A percentile compares a stretch with the other conserved stretches of the same genome.
phyloP scores from a whole-genome alignment of 1,140 invertebrate genomes.

The Zaprionus capensis region DNA sequence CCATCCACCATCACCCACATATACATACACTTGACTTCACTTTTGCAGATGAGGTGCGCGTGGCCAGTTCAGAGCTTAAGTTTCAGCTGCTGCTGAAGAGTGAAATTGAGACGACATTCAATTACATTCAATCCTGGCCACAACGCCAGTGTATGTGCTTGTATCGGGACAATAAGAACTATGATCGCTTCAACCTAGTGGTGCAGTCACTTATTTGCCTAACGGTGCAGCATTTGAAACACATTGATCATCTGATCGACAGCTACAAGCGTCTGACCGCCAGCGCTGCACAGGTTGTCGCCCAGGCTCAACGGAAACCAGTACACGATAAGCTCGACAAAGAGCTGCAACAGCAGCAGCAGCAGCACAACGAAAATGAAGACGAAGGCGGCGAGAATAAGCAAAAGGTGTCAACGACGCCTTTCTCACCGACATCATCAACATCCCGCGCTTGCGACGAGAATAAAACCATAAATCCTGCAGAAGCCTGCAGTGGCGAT shows the following conservation, averaged over 20 bases:
- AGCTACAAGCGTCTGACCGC: slow-evolving; percentile 75
- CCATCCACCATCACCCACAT: slow-evolving; percentile 3
- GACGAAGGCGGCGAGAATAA: slow-evolving; percentile 34
- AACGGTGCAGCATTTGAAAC: slow-evolving; percentile 90
- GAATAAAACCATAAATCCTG: slow-evolving; percentile 27
- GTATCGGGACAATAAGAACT: slow-evolving; percentile 95
- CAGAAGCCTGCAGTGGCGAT: slow-evolving; percentile 21
- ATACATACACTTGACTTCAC: slow-evolving; percentile 21
- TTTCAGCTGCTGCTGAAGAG: slow-evolving; percentile 87
- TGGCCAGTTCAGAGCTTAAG: slow-evolving; percentile 87
- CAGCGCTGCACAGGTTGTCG: slow-evolving; percentile 68
- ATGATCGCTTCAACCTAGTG: slow-evolving; percentile 93
- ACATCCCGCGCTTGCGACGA: slow-evolving; percentile 36
- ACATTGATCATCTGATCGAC: slow-evolving; percentile 87
- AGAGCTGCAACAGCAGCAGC: slow-evolving; percentile 15
- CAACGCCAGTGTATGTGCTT: slow-evolving; percentile 96
- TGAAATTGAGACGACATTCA: slow-evolving; percentile 88
- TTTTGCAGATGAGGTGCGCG: slow-evolving; percentile 86
- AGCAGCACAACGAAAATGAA: slow-evolving; percentile 39
- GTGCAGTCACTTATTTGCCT: slow-evolving; percentile 92
- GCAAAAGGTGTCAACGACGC: slow-evolving; percentile 33
- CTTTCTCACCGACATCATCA: slow-evolving; percentile 19
- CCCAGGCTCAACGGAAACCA: slow-evolving; percentile 56
- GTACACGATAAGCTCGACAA: slow-evolving; percentile 48
- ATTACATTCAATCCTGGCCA: slow-evolving; percentile 89